Conservation (phyloP, 2,797 vertebrate genomes). For the Ciconia nigra region DNA sequence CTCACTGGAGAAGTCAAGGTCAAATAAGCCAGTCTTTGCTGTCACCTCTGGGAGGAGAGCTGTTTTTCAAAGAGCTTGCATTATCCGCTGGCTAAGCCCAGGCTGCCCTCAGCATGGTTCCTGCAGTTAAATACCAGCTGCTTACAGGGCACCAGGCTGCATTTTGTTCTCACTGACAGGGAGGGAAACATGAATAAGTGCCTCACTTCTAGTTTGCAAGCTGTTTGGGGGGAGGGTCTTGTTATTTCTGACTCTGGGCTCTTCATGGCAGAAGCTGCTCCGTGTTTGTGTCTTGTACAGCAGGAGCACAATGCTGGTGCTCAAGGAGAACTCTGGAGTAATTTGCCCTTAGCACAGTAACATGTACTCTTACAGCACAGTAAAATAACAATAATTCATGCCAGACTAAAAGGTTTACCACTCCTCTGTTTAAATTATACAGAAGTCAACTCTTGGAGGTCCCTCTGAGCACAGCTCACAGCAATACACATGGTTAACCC, state of each 20-base stretch:
- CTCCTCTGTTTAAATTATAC: slow-evolving; percentile 10
- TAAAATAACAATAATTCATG: background rate
- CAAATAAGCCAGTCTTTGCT: slow-evolving; percentile 29
- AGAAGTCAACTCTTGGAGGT: slow-evolving; percentile 11
- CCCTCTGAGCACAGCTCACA: slow-evolving; percentile 31
- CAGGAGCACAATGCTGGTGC: background rate
- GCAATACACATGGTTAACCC: background rate
- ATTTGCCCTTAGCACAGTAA: background rate
- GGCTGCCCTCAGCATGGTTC: background rate
- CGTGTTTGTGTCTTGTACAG: background rate
- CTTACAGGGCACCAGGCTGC: slow-evolving; percentile 20
- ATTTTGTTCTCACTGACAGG: slow-evolving; percentile 26
- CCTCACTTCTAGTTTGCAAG: background rate
- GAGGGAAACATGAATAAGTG: background rate
- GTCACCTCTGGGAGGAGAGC: slow-evolving; percentile 31
- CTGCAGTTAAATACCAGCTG: slow-evolving; percentile 32
- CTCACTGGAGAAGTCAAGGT: slow-evolving; percentile 11
- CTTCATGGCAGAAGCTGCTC: slow-evolving; percentile 8
- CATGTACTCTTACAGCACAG: background rate
- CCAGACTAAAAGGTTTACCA: slow-evolving; percentile 9
- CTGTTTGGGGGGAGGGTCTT: background rate
- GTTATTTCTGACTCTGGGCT: background rate
- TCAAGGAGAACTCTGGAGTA: background rate
- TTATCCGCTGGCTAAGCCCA: background rate
- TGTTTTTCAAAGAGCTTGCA: background rate